Base-by-base conservation (phyloP, 2,113 vertebrate genomes). In the Mixornis gularis region DNA sequence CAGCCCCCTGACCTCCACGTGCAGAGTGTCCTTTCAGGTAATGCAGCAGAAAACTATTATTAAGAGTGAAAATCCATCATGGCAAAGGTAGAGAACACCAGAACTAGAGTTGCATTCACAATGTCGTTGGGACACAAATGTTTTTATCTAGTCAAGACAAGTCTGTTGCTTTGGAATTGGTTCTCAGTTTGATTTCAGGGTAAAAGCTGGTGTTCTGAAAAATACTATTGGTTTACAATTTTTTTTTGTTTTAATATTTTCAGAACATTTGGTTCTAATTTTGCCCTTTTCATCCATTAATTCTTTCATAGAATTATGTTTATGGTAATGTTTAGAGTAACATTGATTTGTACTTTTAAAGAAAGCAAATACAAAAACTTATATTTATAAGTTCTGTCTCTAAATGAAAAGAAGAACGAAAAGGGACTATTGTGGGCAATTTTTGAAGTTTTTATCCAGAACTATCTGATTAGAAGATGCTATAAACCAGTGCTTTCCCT, bases 1-100 rank as follows among this genome's bases (percentile, higher is more conserved):
- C 10, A 52, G 49, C 2, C 30, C 43, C 26, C 0, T 0, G 30
- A 59, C 11, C 17, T 60, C n/a, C 4, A 5, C 7, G 15, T 65
- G 10, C 20, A 10, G 4, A 30, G 3, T 5, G 12, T 5, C 3
- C 16, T 71, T 48, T n/a, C 66, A 84, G 27, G 32, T 79, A 38
- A 6, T 36, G 48, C 1, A 2, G 24, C 10, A 63, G 16, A 63
- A 88, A 41, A 51, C 9, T 46, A 10, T 59, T 70, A 63, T 5
- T 55, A 74, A 60, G 25, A 30, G 7, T 68, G 69, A 74, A 84
- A 87, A 76, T 3, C 40, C 51, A 55, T 27, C 40, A 41, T 0
- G 1, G 40, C 10, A n/a, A 64, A 71, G 36, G 56, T 13, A 21
- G 13, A 63, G 18, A 71, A 34, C 11, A 44, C 9, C 22, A 64